Percentiles rank a stretch among this genome's conserved stretches.
Conservation (phyloP, 2,888 invertebrate genomes). For the Eupithecia vulgata region DNA sequence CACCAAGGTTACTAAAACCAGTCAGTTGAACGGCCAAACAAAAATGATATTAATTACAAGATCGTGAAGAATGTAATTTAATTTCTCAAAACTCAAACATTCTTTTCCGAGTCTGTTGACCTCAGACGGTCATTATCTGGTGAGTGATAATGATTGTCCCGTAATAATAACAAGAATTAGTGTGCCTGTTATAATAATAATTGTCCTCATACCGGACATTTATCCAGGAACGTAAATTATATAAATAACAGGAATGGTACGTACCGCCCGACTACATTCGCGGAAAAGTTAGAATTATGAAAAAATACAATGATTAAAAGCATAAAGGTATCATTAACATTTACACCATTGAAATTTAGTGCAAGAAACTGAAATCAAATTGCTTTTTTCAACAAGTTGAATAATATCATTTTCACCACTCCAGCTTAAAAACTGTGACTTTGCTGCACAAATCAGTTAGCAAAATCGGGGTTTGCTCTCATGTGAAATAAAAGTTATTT, state of each 20-base stretch:
- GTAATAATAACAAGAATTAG: conserved; percentile 20
- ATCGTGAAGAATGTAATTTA: conserved; percentile 6
- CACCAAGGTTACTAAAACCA: conserved; percentile 1
- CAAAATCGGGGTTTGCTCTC: no score
- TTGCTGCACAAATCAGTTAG: no score
- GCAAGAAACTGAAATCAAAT: no score
- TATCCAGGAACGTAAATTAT: conserved; percentile 35
- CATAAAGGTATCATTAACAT: no score
- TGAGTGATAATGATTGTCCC: conserved; percentile 14
- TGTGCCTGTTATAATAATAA: conserved; percentile 31
- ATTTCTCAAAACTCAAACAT: conserved; percentile 9
- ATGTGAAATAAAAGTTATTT: no score
- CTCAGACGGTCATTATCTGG: conserved; percentile 28
- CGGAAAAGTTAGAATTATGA: neutral
- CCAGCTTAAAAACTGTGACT: no score
- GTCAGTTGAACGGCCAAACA: conserved; percentile 11
- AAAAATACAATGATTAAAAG: neutral
- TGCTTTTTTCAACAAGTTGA: no score
- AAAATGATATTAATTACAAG: conserved; percentile 19
- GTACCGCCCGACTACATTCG: neutral
- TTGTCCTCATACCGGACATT: conserved; percentile 18
- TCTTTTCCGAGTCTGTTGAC: conserved; percentile 9
- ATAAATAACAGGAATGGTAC: conserved; percentile 20
- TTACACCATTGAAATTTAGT: no score
- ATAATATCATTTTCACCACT: no score